These are phyloP conservation scores for Caenorhabditis sp. DNA, from an alignment of 2,888 invertebrate genomes.

Conservation along the genomic window DNA sequence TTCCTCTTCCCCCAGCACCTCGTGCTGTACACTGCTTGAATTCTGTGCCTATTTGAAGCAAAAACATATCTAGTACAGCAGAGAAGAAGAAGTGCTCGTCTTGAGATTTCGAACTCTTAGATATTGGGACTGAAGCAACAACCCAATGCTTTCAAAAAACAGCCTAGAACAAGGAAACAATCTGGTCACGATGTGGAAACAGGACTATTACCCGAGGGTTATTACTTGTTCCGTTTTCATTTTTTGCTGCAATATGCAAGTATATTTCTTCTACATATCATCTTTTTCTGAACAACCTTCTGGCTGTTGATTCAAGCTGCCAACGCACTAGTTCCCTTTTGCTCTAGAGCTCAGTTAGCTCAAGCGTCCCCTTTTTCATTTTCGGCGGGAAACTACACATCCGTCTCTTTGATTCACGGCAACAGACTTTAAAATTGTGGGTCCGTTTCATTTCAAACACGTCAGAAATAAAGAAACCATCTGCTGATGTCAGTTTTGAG, in stretches of 20 bases:
- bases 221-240: background rate
- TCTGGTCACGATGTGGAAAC: no score
- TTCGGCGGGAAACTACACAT: conserved; percentile 38
- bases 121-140: no score
- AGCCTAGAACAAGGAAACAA: background rate
- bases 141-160: no score
- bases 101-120: no score
- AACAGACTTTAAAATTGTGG: conserved; percentile 30
- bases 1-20: conserved; percentile 18
- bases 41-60: background rate
- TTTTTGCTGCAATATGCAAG: background rate
- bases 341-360: background rate
- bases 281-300: background rate
- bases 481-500: conserved; percentile 42
- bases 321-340: background rate
- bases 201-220: background rate
- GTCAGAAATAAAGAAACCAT: conserved; percentile 29
- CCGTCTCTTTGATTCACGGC: conserved; percentile 48
- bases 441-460: conserved; percentile 19
- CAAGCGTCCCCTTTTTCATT: conserved; percentile 31
- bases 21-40: background rate
- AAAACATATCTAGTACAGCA: no score
- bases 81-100: no score
- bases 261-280: background rate
- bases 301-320: conserved; percentile 24